Evolutionary conservation across 1,140 invertebrate genomes (phyloP), one percentile per base, ranked within the genome.

Genomic region (Pogonomyrmex californicus): DNA sequence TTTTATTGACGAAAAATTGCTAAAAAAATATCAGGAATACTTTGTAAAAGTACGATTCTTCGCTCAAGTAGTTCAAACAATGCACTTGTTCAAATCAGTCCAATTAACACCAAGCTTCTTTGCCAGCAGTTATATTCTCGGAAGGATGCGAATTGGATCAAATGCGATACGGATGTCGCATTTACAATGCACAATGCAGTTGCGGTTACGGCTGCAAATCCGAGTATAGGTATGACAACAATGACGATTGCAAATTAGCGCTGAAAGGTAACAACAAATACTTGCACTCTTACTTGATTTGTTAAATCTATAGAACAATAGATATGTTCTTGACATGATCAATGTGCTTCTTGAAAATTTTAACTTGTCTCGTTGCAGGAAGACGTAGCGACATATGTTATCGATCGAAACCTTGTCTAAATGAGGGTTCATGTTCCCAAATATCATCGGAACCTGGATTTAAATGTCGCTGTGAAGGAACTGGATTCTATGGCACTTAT

Each of bases 401-500:
- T 76, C 93, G 94, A 70, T 78, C 89, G 10, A 95, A 95, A 66
- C 97, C 97, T 9, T 97, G 97, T 90, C 51, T 96, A 70, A 95
- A 97, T 88, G 94, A 95, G 41, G 97, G 97, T 1, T 96, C 95
- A 0, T 98, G 97, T 91, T 96, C 96, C 62, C 97, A 98, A 95
- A 97, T 97, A 38, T 96, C 96, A 1, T 96, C 96, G 81, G 95
- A 96, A 12, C 97, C 97, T 6, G 96, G 97, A 49, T 98, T 96
- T 92, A 96, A 96, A 93, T 98, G 97, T 92, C 95, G 96, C 88
- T 98, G 97, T 92, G 97, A 97, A 91, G 97, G 97, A 77, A 97
- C 97, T 60, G 97, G 97, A 66, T 97, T 95, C 92, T 97, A 97
- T 92, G 97, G 97, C 33, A 94, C 94, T 73, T 95, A 96, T 87